These are phyloP conservation scores for Gobius niger DNA, from an alignment of 2,113 vertebrate species.

Conservation along the genomic window DNA sequence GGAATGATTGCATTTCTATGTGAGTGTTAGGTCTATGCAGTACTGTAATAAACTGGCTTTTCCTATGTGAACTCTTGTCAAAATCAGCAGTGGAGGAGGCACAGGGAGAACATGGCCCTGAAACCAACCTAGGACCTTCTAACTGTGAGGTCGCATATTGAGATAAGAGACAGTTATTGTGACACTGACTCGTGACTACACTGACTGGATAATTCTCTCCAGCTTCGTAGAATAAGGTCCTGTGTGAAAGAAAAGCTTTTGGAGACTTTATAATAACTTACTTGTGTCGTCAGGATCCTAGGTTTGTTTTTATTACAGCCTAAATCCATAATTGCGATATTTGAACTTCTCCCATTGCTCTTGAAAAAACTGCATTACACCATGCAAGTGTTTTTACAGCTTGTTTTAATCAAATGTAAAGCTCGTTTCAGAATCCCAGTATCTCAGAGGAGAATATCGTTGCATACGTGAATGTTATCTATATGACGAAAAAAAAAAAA, in stretches of 20 bases:
- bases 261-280: too few species aligned
- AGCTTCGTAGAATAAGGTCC: too few species aligned
- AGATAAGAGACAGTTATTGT: too few species aligned
- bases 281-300: too few species aligned
- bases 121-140: too few species aligned
- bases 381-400: slow-evolving; percentile 33
- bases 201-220: too few species aligned
- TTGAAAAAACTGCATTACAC: slow-evolving; percentile 18
- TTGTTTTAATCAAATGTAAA: slow-evolving; percentile 5
- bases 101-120: too few species aligned
- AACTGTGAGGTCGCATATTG: too few species aligned
- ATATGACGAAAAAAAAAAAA: neutral
- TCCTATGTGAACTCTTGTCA: neutral
- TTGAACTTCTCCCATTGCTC: slow-evolving; percentile 6
- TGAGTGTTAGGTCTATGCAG: too few species aligned
- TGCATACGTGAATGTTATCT: slow-evolving; percentile 15
- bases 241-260: too few species aligned
- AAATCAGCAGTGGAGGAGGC: neutral
- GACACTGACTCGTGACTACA: too few species aligned
- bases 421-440: slow-evolving; percentile 5
- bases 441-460: neutral
- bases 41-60: neutral
- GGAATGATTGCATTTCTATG: too few species aligned
- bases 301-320: slow-evolving; percentile 17
- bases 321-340: slow-evolving; percentile 1